A percentile compares a stretch with the other conserved stretches of the same genome.
Evolutionary conservation across 2,888 invertebrate species (phyloP).

Genomic region (Pseudanteris insignis): DNA sequence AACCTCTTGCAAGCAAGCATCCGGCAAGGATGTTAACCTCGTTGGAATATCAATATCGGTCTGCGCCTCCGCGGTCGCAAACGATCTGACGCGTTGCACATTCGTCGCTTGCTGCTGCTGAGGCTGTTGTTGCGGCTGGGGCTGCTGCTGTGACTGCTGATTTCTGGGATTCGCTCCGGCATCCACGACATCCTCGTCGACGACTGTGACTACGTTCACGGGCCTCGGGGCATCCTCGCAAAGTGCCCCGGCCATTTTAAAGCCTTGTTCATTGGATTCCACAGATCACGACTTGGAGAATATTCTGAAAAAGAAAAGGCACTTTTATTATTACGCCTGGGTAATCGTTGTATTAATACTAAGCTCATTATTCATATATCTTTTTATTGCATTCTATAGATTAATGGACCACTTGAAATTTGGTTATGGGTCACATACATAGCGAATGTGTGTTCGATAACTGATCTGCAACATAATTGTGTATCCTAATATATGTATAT

Average conservation of each 20-base stretch:
- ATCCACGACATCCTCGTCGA: conserved; percentile 51
- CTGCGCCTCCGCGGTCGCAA: conserved; percentile 63
- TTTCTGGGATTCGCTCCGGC: conserved; percentile 8
- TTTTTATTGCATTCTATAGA: too few relatives aligned
- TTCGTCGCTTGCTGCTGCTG: conserved; percentile 23
- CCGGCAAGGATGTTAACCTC: conserved; percentile 40
- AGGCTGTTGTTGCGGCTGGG: not conserved
- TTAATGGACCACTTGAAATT: too few relatives aligned
- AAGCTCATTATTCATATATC: too few relatives aligned
- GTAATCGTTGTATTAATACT: too few relatives aligned
- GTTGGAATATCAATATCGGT: conserved; percentile 52
- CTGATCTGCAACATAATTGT: too few relatives aligned
- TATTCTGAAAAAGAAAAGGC: conserved; percentile 3
- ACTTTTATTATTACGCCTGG: not conserved
- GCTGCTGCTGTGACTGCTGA: conserved; percentile 22
- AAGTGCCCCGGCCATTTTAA: conserved; percentile 64
- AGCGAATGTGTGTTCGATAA: too few relatives aligned
- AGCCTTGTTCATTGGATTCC: conserved; percentile 58
- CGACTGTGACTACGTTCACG: conserved; percentile 62
- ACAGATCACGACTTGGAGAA: conserved; percentile 44
- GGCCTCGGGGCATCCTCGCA: conserved; percentile 64
- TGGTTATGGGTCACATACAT: too few relatives aligned
- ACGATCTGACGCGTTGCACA: conserved; percentile 51
- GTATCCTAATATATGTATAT: too few relatives aligned
- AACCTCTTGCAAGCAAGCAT: conserved; percentile 33